Evolutionary conservation across 2,888 invertebrate species (phyloP).

Genomic region (Rhingia rostrata): DNA sequence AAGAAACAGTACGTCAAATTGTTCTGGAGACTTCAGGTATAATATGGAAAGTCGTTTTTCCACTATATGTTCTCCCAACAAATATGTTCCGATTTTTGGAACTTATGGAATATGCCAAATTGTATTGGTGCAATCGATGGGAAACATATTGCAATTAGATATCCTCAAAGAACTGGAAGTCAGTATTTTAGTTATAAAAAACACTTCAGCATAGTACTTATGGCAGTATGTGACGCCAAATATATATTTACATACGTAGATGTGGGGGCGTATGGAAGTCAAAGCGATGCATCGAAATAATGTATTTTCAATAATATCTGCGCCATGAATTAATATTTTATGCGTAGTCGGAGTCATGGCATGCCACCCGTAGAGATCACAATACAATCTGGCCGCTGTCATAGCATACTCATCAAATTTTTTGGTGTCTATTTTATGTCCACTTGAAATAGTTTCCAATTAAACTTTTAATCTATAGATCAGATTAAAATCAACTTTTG

Average conservation of each 20-base stretch:
- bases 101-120: conserved; percentile 53
- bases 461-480: too few relatives aligned
- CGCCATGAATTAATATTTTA: too few relatives aligned
- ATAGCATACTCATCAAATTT: too few relatives aligned
- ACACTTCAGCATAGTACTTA: conserved; percentile 40
- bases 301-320: too few relatives aligned
- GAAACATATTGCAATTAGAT: conserved; percentile 45
- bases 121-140: conserved; percentile 43
- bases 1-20: conserved; percentile 41
- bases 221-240: conserved; percentile 61
- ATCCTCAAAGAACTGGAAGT: conserved; percentile 55
- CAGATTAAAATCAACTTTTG: too few relatives aligned
- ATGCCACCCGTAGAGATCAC: too few relatives aligned
- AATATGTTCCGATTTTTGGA: conserved; percentile 32
- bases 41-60: conserved; percentile 37
- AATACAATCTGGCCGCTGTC: too few relatives aligned
- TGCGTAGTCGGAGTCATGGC: too few relatives aligned
- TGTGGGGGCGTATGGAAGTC: conserved; percentile 60
- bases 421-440: too few relatives aligned
- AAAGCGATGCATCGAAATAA: too few relatives aligned
- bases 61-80: conserved; percentile 31
- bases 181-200: conserved; percentile 38
- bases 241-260: conserved; percentile 53
- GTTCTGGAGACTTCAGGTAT: conserved; percentile 42
- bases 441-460: too few relatives aligned